Conservation (phyloP, 2,797 vertebrate genomes). For the Dermochelys coriacea region DNA sequence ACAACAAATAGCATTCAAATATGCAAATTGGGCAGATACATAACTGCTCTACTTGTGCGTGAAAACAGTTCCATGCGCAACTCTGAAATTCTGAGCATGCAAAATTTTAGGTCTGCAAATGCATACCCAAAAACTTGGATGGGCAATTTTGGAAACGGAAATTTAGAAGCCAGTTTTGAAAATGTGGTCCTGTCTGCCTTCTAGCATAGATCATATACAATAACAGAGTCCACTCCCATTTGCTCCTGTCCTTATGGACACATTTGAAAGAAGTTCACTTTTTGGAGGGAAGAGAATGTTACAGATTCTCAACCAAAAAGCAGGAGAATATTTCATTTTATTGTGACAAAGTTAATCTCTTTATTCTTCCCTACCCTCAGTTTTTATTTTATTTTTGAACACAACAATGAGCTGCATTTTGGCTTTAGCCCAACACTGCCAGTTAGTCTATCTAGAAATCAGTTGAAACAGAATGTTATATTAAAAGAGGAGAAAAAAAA, state of each 20-base stretch:
- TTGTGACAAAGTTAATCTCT: neutral
- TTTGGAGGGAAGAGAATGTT: neutral
- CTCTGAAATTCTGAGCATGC: neutral
- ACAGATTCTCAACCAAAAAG: conserved; percentile 10
- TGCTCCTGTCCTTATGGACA: neutral
- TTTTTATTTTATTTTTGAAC: conserved; percentile 13
- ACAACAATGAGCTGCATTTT: conserved; percentile 13
- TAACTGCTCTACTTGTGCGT: neutral
- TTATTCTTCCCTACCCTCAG: conserved; percentile 1
- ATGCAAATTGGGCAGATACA: neutral
- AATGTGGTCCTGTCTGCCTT: neutral
- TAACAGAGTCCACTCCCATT: neutral
- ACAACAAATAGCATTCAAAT: neutral
- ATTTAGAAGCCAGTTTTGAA: neutral
- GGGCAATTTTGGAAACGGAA: neutral
- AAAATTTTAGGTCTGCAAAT: neutral
- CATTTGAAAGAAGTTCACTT: neutral
- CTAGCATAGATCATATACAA: neutral
- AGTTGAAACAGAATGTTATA: neutral
- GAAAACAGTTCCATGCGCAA: neutral
- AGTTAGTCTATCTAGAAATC: conserved; percentile 36
- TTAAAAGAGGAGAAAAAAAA: conserved; percentile 24
- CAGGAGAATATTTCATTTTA: neutral
- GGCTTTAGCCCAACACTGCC: conserved; percentile 21
- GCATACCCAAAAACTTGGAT: neutral